These are phyloP conservation scores for Chiridota heheva DNA, from an alignment of 35 echinoderm and acorn worm genomes.

Conservation along the genomic window DNA sequence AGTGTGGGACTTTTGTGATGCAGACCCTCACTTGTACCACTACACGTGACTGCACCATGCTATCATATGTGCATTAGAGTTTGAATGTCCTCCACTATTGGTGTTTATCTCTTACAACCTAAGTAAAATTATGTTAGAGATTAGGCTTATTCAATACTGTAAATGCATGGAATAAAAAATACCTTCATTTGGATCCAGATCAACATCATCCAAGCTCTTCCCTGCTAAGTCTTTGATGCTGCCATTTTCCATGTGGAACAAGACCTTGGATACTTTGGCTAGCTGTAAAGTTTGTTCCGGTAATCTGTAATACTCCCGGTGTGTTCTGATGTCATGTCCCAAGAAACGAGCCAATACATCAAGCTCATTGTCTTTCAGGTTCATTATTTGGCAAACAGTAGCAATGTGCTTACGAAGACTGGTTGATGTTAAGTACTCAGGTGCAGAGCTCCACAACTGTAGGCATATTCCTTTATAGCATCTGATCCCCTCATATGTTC, in stretches of 20 bases:
- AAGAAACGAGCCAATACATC: conserved; percentile 67
- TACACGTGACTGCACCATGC: too few species aligned
- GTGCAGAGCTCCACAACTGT: conserved; percentile 35
- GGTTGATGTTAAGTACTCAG: conserved; percentile 46
- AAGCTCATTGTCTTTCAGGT: conserved; percentile 70
- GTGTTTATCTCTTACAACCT: too few species aligned
- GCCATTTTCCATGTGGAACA: conserved; percentile 51
- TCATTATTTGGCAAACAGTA: conserved; percentile 65
- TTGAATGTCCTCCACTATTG: too few species aligned
- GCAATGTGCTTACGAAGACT: conserved; percentile 79
- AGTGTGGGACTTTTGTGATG: too few species aligned
- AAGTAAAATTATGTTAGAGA: too few species aligned
- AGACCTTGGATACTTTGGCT: conserved; percentile 42
- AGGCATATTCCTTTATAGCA: conserved; percentile 24
- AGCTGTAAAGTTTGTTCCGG: conserved; percentile 35
- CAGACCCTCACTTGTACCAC: too few species aligned
- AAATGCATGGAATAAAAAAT: neutral
- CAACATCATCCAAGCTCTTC: conserved; percentile 4
- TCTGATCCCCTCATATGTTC: conserved; percentile 51
- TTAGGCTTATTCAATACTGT: neutral
- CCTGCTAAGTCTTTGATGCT: neutral
- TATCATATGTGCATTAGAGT: too few species aligned
- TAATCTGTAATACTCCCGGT: conserved; percentile 3
- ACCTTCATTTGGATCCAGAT: conserved; percentile 12
- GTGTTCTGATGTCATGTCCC: conserved; percentile 36